Evolutionary conservation across 2,888 invertebrate species (phyloP).

Genomic region (Agrenia bidenticulata): DNA sequence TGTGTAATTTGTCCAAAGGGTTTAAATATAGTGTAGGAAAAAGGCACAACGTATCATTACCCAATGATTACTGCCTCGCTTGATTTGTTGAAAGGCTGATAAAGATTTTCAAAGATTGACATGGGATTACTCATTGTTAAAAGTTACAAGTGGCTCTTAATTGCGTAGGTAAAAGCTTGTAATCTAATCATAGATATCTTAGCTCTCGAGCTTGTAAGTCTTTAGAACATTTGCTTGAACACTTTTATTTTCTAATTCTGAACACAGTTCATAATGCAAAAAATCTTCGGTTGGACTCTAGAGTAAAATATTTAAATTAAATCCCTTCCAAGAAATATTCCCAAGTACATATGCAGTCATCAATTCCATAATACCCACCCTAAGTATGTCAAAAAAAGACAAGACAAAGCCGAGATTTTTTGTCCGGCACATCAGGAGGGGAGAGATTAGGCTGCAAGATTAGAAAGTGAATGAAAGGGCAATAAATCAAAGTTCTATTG

Average conservation of each 20-base stretch:
- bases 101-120: neutral
- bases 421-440: neutral
- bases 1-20: conserved; percentile 1
- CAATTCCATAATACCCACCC: conserved; percentile 6
- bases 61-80: neutral
- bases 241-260: too few relatives aligned
- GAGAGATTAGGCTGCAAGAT: conserved; percentile 14
- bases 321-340: too few relatives aligned
- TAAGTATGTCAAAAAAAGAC: conserved; percentile 4
- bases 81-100: conserved; percentile 9
- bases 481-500: conserved; percentile 46
- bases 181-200: too few relatives aligned
- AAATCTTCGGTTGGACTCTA: too few relatives aligned
- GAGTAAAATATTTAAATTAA: too few relatives aligned
- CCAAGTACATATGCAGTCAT: neutral
- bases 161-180: too few relatives aligned
- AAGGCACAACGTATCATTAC: conserved; percentile 1
- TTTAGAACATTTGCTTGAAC: too few relatives aligned
- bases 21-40: neutral
- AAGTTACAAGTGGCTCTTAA: too few relatives aligned
- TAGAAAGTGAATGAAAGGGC: conserved; percentile 34
- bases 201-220: too few relatives aligned
- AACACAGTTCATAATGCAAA: too few relatives aligned
- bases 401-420: conserved; percentile 10
- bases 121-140: too few relatives aligned